Evolutionary conservation across 2,888 invertebrate genomes (phyloP).

Genomic region (Panorpa germanica): DNA sequence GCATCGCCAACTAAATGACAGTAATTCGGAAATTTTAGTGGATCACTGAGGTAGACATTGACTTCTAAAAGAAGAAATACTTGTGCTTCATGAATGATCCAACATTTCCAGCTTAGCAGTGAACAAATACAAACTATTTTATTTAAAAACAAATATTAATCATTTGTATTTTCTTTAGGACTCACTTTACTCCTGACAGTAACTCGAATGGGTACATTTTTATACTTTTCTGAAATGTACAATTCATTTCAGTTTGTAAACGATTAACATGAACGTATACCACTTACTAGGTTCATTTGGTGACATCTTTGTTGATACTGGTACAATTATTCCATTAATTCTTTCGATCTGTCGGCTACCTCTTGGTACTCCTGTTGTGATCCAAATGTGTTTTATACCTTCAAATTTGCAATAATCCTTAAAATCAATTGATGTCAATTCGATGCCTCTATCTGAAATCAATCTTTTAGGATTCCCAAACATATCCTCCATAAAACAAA

Average conservation of each 20-base stretch:
- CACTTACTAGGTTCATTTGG: conserved; percentile 1
- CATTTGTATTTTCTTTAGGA: no score
- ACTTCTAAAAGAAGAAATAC: no score
- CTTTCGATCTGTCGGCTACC: conserved; percentile 12
- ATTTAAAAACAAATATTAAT: no score
- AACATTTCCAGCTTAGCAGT: no score
- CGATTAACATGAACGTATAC: background rate
- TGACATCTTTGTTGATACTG: conserved; percentile 11
- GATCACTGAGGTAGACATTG: no score
- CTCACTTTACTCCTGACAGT: background rate
- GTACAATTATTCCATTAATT: conserved; percentile 8
- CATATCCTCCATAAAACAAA: no score
- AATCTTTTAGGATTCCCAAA: conserved; percentile 11
- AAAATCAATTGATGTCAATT: conserved; percentile 12
- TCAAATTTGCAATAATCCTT: background rate
- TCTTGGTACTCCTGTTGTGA: conserved; percentile 13
- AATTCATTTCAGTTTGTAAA: conserved; percentile 5
- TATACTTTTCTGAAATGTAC: background rate
- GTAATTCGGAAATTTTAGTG: no score
- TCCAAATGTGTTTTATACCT: conserved; percentile 1
- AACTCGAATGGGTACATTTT: conserved; percentile 4
- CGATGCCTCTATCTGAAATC: conserved; percentile 12
- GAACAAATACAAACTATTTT: no score
- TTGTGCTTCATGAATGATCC: no score
- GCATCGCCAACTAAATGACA: no score